Conservation (phyloP, 2,888 invertebrate genomes). For the Limnephilus auricula region DNA sequence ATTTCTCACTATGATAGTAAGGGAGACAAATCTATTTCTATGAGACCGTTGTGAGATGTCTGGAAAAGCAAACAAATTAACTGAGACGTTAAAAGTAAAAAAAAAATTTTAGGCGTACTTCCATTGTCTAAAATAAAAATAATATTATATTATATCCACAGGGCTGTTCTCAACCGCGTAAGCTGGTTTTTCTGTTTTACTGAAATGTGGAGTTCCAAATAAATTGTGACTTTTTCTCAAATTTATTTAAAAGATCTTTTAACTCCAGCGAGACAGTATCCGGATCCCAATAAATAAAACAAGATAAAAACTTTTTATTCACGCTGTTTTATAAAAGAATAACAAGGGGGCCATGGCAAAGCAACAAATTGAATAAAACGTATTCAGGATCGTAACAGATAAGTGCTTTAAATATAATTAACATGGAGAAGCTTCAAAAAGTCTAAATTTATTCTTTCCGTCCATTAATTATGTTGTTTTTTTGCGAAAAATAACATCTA, state of each 20-base stretch:
- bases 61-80: too few relatives aligned
- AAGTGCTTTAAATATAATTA: background rate
- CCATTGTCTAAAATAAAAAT: too few relatives aligned
- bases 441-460: background rate
- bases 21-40: too few relatives aligned
- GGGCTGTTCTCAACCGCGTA: too few relatives aligned
- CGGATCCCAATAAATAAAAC: background rate
- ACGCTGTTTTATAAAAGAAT: background rate
- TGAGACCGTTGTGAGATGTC: too few relatives aligned
- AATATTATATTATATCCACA: too few relatives aligned
- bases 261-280: background rate
- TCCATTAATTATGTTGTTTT: constrained; percentile 38
- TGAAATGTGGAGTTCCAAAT: too few relatives aligned
- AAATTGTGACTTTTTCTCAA: too few relatives aligned
- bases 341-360: background rate
- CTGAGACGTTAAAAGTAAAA: too few relatives aligned
- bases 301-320: background rate
- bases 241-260: background rate
- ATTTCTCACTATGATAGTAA: too few relatives aligned
- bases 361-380: background rate
- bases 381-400: background rate
- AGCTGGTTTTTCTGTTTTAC: too few relatives aligned
- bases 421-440: background rate
- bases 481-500: constrained; percentile 7
- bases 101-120: too few relatives aligned